Base-by-base conservation (phyloP, 2,888 invertebrate species). In the Ctenicera cuprea region DNA sequence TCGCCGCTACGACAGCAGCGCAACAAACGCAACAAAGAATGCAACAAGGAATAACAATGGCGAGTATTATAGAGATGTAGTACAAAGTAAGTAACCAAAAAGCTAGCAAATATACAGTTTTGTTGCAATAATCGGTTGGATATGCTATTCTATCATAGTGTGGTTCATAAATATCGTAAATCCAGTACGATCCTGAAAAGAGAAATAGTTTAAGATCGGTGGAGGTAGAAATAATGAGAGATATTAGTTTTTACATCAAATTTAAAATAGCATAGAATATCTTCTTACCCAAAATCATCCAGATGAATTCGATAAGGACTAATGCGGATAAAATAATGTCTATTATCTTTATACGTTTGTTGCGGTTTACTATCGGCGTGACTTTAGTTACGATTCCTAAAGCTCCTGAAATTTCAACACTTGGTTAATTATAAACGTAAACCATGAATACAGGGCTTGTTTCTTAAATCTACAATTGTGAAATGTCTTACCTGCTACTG, bases 401-500 rank as follows among this genome's bases (percentile, higher is more conserved):
- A 0, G 63, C 74, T 30, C 74, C 74, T 74, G 22, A 59, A 73
- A 71, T 54, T 43, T 4, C 1, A 43, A 43, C 9, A n/a, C n/a
- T 26, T 26, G 5, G 26, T 2, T 26, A 26, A 26, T 26, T 26
- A 26, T 26, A 26, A 26, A 26, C n/a, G n/a, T n/a, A n/a, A n/a
- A n/a, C n/a, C n/a, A n/a, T n/a, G n/a, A 26, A 26, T 26, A 26
- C 26, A 26, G 26, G 26, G 26, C 5, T 26, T 26, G 26, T 26
- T 26, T 26, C 26, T n/a, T n/a, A 26, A 26, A 26, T 26, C 26
- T 5, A 26, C 26, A n/a, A n/a, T n/a, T n/a, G n/a, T n/a, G n/a
- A n/a, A n/a, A n/a, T n/a, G n/a, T n/a, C n/a, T 76, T 78, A 85
- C 85, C 85, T 77, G 80, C 82, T 18, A 82, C 83, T 52, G 84